Conservation (phyloP, 2,797 vertebrate species). For the Helarctos malayanus region DNA sequence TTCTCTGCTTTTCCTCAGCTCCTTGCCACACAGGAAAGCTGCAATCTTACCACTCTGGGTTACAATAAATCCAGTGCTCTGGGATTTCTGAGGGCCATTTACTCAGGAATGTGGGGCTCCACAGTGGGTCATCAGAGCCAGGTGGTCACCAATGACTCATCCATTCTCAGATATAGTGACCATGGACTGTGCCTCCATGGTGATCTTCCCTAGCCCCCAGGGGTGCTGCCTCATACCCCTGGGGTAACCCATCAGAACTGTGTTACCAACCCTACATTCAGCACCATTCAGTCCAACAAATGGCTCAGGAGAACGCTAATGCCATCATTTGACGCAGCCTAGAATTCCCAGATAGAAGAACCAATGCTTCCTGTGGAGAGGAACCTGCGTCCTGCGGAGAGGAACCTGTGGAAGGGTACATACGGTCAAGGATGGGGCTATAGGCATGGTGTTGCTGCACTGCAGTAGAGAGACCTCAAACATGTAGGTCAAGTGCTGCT, state of each 20-base stretch:
- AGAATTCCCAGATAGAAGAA: neutral
- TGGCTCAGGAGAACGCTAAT: neutral
- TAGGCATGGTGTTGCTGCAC: neutral
- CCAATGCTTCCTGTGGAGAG: neutral
- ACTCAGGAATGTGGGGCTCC: neutral
- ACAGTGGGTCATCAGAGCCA: neutral
- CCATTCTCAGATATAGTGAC: neutral
- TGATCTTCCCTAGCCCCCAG: neutral
- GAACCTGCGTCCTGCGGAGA: neutral
- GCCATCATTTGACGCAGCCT: neutral
- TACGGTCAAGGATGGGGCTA: neutral
- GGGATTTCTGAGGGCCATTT: neutral
- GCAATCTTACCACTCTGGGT: neutral
- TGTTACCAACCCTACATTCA: neutral
- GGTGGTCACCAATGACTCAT: neutral
- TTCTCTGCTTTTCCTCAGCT: neutral
- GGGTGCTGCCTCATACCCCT: neutral
- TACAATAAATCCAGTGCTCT: neutral
- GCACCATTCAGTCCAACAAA: neutral
- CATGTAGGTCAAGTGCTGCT: fast-evolving
- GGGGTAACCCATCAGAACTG: neutral
- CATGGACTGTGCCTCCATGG: neutral
- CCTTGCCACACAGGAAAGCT: neutral
- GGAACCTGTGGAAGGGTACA: neutral
- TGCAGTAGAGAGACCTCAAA: neutral